A percentile compares a stretch with the other conserved stretches of the same genome.
Evolutionary conservation across 1,140 invertebrate genomes (phyloP).

Genomic region (Drosophila ambigua): DNA sequence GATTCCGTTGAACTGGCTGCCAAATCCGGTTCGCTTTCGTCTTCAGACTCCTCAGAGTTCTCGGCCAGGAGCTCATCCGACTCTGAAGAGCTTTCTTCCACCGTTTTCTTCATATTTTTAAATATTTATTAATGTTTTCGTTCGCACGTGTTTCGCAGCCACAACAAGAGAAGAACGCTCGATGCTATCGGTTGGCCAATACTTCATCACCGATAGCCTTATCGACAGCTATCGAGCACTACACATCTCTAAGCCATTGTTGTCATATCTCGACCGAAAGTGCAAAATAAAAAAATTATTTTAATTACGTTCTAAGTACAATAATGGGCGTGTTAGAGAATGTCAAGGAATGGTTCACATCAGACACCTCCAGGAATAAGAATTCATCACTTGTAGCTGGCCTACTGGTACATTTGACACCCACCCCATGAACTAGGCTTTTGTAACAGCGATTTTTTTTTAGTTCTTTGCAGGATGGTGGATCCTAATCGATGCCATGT

Average conservation of each 20-base stretch:
- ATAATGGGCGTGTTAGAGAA: slow-evolving; percentile 71
- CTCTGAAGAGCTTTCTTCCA: too few relatives aligned
- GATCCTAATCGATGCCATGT: slow-evolving; percentile 97
- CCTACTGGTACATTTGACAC: slow-evolving; percentile 88
- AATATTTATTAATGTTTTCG: too few relatives aligned
- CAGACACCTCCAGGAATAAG: slow-evolving; percentile 91
- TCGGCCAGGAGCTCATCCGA: slow-evolving; percentile 9
- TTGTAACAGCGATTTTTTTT: slow-evolving; percentile 19
- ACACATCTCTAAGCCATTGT: slow-evolving; percentile 18
- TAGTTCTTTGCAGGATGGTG: slow-evolving; percentile 98
- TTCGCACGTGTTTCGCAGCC: too few relatives aligned
- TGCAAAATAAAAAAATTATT: slow-evolving; percentile 10
- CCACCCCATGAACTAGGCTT: background rate
- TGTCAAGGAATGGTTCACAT: slow-evolving; percentile 58
- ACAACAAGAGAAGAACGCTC: slow-evolving; percentile 8
- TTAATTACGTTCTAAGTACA: slow-evolving; percentile 34
- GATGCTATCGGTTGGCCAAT: too few relatives aligned
- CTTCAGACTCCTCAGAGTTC: slow-evolving; percentile 26
- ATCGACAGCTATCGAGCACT: background rate
- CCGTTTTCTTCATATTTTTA: too few relatives aligned
- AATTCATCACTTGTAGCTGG: slow-evolving; percentile 93
- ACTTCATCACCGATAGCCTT: background rate
- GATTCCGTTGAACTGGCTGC: slow-evolving; percentile 67
- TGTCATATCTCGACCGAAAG: slow-evolving; percentile 18
- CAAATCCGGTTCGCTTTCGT: slow-evolving; percentile 52